Conservation (phyloP, 92 coral and sea anemone genomes). For the Palythoa caribaeorum region DNA sequence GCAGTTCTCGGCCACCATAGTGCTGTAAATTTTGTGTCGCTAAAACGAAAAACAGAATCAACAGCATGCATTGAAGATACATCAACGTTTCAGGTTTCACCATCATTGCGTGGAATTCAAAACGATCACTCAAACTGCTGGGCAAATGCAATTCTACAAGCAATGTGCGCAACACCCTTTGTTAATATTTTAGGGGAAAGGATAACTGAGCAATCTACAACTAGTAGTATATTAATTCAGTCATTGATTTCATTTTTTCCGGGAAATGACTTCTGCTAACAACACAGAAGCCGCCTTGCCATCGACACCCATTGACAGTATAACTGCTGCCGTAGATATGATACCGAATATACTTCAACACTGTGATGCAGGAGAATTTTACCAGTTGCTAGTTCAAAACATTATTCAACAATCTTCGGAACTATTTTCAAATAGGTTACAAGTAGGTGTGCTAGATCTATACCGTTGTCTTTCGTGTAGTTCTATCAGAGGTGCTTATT, state of each 20-base stretch:
- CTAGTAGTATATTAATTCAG: not conserved
- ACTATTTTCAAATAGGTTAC: not conserved
- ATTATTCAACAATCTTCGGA: not conserved
- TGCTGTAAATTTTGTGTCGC: not conserved
- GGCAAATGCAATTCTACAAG: not conserved
- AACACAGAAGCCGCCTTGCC: not conserved
- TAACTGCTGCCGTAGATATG: slow-evolving; percentile 7
- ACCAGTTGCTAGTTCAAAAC: not conserved
- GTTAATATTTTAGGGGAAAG: not conserved
- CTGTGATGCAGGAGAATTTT: slow-evolving; percentile 1
- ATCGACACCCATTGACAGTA: not conserved
- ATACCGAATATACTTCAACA: not conserved
- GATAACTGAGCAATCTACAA: not conserved
- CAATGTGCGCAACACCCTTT: slow-evolving; percentile 2
- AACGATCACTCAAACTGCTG: slow-evolving; percentile 17
- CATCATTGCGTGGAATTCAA: not conserved
- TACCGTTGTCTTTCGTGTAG: not conserved
- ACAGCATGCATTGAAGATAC: not conserved
- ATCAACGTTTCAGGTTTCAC: not conserved
- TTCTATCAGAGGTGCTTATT: not conserved
- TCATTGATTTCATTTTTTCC: not conserved
- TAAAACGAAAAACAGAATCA: not conserved
- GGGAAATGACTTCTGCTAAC: not conserved
- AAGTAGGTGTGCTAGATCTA: not conserved
- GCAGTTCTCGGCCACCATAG: too few relatives aligned